phyloP scores from a whole-genome alignment of 2,113 vertebrate genomes.

The Odontophorus gujanensis region DNA sequence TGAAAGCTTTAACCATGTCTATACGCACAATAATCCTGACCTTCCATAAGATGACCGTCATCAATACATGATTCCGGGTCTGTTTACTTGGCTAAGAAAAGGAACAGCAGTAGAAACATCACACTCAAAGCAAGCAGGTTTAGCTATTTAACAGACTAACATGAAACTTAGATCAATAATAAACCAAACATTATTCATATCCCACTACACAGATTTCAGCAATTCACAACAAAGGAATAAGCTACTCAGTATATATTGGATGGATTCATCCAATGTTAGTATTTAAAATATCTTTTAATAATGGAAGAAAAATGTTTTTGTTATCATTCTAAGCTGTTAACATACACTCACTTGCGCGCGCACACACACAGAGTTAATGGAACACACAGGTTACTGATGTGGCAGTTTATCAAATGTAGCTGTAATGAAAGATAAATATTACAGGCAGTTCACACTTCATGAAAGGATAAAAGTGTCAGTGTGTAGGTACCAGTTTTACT shows the following conservation, averaged over 20 bases:
- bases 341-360: not conserved
- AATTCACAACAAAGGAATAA: conserved; percentile 62
- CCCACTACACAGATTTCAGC: conserved; percentile 39
- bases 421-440: conserved; percentile 84
- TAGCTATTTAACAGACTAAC: conserved; percentile 14
- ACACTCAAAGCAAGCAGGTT: not conserved
- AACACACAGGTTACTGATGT: conserved; percentile 78
- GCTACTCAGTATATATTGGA: conserved; percentile 33
- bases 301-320: conserved; percentile 62
- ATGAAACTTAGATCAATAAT: not conserved
- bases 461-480: conserved; percentile 84
- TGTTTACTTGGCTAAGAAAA: conserved; percentile 31
- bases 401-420: conserved; percentile 82
- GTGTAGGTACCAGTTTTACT: conserved; percentile 82
- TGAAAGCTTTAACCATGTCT: not conserved
- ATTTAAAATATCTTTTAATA: conserved; percentile 62
- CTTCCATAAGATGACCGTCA: not conserved
- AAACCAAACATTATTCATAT: conserved; percentile 27
- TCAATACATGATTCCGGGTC: not conserved
- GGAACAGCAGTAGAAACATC: conserved; percentile 26
- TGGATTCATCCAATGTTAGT: conserved; percentile 47
- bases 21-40: not conserved
- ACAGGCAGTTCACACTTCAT: conserved; percentile 82
- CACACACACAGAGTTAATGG: conserved; percentile 59
- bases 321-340: conserved; percentile 65